A percentile compares a stretch with the other conserved stretches of the same genome.
These are phyloP conservation scores for Malachius bipustulatus DNA, from an alignment of 2,888 invertebrate genomes.

Conservation along the genomic window DNA sequence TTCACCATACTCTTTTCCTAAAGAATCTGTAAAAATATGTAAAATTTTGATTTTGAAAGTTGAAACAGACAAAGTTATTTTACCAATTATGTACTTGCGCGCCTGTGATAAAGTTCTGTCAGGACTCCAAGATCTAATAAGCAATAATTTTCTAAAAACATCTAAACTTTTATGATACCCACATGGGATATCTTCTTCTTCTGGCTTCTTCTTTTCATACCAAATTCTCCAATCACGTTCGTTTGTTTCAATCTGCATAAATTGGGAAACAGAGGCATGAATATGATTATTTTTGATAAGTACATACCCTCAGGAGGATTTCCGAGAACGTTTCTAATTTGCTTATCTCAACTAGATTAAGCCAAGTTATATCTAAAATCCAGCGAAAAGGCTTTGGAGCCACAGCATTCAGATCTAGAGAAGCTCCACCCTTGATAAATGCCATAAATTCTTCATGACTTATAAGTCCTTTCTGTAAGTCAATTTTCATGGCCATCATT, in stretches of 20 bases:
- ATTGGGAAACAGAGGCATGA: conserved; percentile 7
- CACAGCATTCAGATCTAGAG: conserved; percentile 84
- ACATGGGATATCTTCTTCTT: conserved; percentile 82
- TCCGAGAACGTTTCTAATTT: conserved; percentile 69
- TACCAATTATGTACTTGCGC: conserved; percentile 76
- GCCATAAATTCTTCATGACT: conserved; percentile 87
- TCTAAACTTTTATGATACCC: conserved; percentile 78
- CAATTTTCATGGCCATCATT: conserved; percentile 92
- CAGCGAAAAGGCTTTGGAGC: conserved; percentile 86
- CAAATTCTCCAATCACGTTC: conserved; percentile 82
- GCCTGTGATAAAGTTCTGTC: conserved; percentile 91
- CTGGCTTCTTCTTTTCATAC: conserved; percentile 90
- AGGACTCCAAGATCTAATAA: conserved; percentile 91
- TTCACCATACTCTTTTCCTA: conserved; percentile 82
- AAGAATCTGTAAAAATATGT: conserved; percentile 50
- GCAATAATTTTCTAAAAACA: conserved; percentile 72
- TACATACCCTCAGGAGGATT: conserved; percentile 58
- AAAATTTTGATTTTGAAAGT: conserved; percentile 3
- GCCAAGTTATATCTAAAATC: conserved; percentile 93
- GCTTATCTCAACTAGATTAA: conserved; percentile 88
- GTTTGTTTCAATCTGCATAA: conserved; percentile 58
- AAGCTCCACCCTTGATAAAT: conserved; percentile 94
- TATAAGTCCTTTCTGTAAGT: conserved; percentile 69
- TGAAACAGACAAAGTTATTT: conserved; percentile 6
- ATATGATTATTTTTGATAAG: background rate